Base-by-base conservation (phyloP, 2,113 vertebrate genomes). In the Hyaena hyaena region DNA sequence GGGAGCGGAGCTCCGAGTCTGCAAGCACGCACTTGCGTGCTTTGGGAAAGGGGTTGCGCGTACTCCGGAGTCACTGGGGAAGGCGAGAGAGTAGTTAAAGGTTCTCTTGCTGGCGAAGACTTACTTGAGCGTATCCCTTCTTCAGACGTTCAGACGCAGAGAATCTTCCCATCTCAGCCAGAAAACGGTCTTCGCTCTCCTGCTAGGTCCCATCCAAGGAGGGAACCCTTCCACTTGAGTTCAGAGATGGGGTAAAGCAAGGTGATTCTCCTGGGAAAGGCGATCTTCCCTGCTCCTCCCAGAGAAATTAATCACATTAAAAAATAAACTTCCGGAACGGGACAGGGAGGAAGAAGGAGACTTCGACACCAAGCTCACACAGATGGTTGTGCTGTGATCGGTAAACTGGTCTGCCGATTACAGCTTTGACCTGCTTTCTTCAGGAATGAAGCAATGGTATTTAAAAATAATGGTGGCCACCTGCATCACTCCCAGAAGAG, bases 381-480 rank as follows among this genome's bases (percentile, higher is more conserved):
- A 50, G 16, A 17, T n/a, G 26, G 58, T 50, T 69, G 33, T 50
- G 53, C 73, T 79, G 61, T 61, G 45, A 71, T 69, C 66, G 66
- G 43, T 28, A 80, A 81, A 21, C 55, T 21, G 17, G 31, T 28
- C 45, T 88, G n/a, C 55, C 15, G 17, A 71, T 84, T 92, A 35
- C 61, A 43, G n/a, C 21, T 76, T 80, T 65, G 65, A 28, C 81
- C 85, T 88, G 50, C 76, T 96, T 85, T 73, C 43, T 93, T 86
- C 89, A 81, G 82, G 91, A 97, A 96, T 1, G 1, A 21, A 87
- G 82, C 33, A 83, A 55, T 69, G 53, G 1, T 82, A 63, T 93
- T 91, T 86, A 4, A 97, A 90, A 91, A n/a, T 77, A 84, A 93
- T 69, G 79, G 76, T 65, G 74, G 92, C 84, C 58, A 88, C 26